Percentiles rank a stretch among this genome's conserved stretches.
These are phyloP conservation scores for Pangasius sanitwongsei DNA, from an alignment of 2,797 vertebrate genomes.

Conservation along the genomic window DNA sequence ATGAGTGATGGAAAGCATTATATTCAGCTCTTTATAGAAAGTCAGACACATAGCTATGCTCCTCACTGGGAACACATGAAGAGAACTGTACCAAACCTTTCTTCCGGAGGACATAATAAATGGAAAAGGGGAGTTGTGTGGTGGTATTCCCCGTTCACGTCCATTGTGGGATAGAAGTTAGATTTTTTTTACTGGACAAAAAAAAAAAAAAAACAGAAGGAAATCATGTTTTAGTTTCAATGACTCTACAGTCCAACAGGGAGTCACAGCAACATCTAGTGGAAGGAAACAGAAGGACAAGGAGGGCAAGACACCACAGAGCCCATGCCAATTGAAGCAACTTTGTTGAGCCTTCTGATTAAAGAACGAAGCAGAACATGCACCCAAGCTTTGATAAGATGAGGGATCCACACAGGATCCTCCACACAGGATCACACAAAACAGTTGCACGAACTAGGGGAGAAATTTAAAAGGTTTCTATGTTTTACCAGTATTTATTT, in stretches of 20 bases:
- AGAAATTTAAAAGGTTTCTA: not conserved
- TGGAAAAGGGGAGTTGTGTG: not conserved
- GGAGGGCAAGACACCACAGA: not conserved
- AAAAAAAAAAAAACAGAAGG: not conserved
- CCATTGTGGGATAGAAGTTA: slow-evolving; percentile 34
- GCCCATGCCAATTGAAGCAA: slow-evolving; percentile 28
- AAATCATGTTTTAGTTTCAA: slow-evolving; percentile 9
- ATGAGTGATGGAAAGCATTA: slow-evolving; percentile 19
- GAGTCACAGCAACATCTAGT: slow-evolving; percentile 59
- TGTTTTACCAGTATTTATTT: not conserved
- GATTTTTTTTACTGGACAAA: not conserved
- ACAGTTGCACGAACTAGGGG: not conserved
- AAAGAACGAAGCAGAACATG: slow-evolving; percentile 17
- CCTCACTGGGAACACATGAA: slow-evolving; percentile 16
- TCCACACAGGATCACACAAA: not conserved
- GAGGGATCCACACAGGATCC: too few relatives aligned
- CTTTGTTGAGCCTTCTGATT: slow-evolving; percentile 37
- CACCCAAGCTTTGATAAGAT: slow-evolving; percentile 13
- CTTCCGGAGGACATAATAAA: slow-evolving; percentile 2
- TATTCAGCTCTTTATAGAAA: slow-evolving; percentile 19
- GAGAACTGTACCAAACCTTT: slow-evolving; percentile 33
- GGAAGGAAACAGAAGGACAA: slow-evolving; percentile 24
- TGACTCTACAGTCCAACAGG: slow-evolving; percentile 36
- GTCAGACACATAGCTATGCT: not conserved
- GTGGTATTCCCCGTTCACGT: not conserved